Base-by-base conservation (phyloP, 2,113 vertebrate genomes). In the Chaenogobius annularis region DNA sequence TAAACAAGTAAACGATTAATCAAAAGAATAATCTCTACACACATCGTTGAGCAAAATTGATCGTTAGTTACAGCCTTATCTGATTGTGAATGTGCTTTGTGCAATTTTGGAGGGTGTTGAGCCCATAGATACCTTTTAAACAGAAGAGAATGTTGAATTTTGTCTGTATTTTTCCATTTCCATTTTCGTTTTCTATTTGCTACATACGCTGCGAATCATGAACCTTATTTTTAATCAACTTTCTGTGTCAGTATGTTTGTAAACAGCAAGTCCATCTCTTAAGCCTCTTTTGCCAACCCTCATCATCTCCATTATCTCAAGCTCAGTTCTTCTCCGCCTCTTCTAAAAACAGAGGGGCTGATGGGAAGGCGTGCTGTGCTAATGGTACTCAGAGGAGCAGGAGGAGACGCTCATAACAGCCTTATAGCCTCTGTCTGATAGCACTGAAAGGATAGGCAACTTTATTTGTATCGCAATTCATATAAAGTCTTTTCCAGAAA, bases 371-470 rank as follows among this genome's bases (percentile, higher is more conserved):
- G 72, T 80, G 52, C 37, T 59, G 19, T 74, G 46, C 55, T 80
- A 86, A 89, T 89, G 73, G 77, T 78, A 59, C 84, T 84, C 79
- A 35, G 67, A 83, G 75, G 83, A 87, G 69, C 73, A 13, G 61
- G 43, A 68, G 56, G 69, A 81, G 83, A 77, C 15, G 65, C 72
- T 75, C 80, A 70, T 73, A 81, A 79, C 80, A 68, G 65, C 23
- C 6, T 65, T 14, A 43, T 86, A 77, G 81, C 80, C 82, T 61
- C 68, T 70, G 74, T 78, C 85, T 72, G 74, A 87, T 7, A 1
- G 37, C 37, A 11, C 44, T 46, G 44, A 46, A 20, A n/a, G 50
- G n/a, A 54, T 1, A n/a, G 50, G 19, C 50, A 54, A 3, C 15
- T 54, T n/a, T 54, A 54, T 54, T 54, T 54, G 19, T 54, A 20